Evolutionary conservation across 1,140 invertebrate species (phyloP), one percentile per base, ranked within the genome.

Genomic region (Ceratosolen fusciceps): DNA sequence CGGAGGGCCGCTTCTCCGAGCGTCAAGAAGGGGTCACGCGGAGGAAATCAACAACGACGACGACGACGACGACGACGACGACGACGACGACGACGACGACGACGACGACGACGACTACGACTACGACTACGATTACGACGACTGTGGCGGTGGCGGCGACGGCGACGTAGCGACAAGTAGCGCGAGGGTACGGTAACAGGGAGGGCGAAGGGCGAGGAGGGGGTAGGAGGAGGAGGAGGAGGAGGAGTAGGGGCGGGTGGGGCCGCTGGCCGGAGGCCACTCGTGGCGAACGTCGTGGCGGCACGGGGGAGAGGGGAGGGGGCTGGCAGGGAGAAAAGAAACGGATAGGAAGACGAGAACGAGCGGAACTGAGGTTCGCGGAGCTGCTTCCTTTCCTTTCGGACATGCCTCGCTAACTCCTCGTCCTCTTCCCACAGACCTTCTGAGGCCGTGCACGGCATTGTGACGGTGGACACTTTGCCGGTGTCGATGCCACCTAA

Each of bases 371-470:
- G 84, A 85, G 87, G 85, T 88, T 88, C 84, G 87, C 86, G 84
- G 87, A 86, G 86, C 87, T 88, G 86, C 87, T 88, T 88, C 87
- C 87, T 87, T 88, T 88, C 84, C 86, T 88, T 83, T 88, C 84
- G 85, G 87, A 88, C 83, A 88, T 87, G 87, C 87, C 84, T 87
- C 81, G 87, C 82, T 88, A 85, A 79, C 76, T 86, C 74, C 74
- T 79, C 84, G 85, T 87, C 84, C 86, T 88, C 87, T 88, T 86
- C 87, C 85, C 87, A 88, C 86, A 88, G 85, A 80, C 82, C 73
- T 26, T 39, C 14, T 43, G 58, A 62, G 58, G 29, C 29, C 29
- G 58, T 37, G 60, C 31, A 39, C 47, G n/a, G 7, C 52, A 54
- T 73, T 31, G 83, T 80, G 68, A 75, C 78, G 60, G 34, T 65